Evolutionary conservation across 2,888 invertebrate genomes (phyloP).

Genomic region (Neocrepidodera transversa): DNA sequence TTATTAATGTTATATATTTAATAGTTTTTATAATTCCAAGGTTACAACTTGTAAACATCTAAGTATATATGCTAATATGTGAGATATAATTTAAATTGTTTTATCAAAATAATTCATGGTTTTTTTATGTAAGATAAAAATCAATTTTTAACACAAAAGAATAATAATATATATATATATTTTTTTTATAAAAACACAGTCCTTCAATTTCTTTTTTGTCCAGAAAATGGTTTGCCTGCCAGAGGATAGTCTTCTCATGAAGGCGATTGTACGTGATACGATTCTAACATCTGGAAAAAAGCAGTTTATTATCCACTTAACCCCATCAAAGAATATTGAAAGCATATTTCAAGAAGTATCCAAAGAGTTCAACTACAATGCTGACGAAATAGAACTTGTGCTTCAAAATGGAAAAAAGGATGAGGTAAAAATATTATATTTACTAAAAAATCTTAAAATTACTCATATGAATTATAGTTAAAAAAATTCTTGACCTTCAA

Average conservation of each 20-base stretch:
- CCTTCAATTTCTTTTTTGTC: constrained; percentile 39
- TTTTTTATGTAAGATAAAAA: too few species aligned
- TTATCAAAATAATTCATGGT: too few species aligned
- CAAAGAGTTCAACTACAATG: constrained; percentile 57
- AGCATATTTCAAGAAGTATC: constrained; percentile 62
- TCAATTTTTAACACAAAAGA: too few species aligned
- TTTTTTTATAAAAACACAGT: background rate
- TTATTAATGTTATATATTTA: too few species aligned
- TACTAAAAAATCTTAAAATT: too few species aligned
- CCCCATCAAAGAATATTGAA: constrained; percentile 59
- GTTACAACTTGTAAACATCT: too few species aligned
- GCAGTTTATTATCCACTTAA: constrained; percentile 50
- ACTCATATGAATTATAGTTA: background rate
- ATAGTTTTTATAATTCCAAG: too few species aligned
- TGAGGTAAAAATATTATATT: constrained; percentile 43
- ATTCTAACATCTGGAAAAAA: constrained; percentile 39
- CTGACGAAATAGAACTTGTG: constrained; percentile 52
- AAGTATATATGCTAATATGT: too few species aligned
- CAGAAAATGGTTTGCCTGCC: constrained; percentile 63
- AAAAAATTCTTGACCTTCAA: background rate
- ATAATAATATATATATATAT: too few species aligned
- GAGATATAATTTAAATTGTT: too few species aligned
- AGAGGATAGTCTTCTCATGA: constrained; percentile 54
- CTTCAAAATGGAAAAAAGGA: constrained; percentile 45
- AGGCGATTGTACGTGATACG: constrained; percentile 53